These are phyloP conservation scores for Tribolium castaneum DNA, from an alignment of 1,140 invertebrate species.

Conservation along the genomic window DNA sequence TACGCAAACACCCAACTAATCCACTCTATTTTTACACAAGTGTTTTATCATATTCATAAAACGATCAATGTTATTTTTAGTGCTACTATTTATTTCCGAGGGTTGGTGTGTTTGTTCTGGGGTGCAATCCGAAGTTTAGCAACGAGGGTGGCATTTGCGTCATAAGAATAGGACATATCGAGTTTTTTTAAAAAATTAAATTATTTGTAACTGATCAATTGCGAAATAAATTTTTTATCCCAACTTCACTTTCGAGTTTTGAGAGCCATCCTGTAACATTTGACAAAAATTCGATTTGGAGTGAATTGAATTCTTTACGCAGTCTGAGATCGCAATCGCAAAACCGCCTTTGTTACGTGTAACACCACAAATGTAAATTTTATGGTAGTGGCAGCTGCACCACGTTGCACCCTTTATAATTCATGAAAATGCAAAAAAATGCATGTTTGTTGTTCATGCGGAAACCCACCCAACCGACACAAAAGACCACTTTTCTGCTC, in stretches of 20 bases:
- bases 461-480: background rate
- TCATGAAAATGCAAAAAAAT: slow-evolving; percentile 9
- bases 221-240: too few relatives aligned
- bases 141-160: background rate
- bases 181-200: background rate
- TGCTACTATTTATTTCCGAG: background rate
- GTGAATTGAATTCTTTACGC: too few relatives aligned
- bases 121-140: background rate
- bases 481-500: background rate
- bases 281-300: too few relatives aligned
- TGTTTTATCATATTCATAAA: background rate
- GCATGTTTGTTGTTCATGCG: background rate
- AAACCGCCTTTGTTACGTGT: too few relatives aligned
- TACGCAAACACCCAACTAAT: slow-evolving; percentile 13
- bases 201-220: too few relatives aligned
- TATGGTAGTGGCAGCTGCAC: background rate
- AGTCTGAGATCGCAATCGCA: too few relatives aligned
- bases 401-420: background rate
- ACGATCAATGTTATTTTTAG: background rate
- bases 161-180: background rate
- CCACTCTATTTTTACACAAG: background rate
- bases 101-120: background rate
- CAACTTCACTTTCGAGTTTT: too few relatives aligned
- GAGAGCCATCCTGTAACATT: too few relatives aligned
- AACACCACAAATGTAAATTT: background rate